Conservation (phyloP, 2,888 invertebrate species). For the Nomada fucata region DNA sequence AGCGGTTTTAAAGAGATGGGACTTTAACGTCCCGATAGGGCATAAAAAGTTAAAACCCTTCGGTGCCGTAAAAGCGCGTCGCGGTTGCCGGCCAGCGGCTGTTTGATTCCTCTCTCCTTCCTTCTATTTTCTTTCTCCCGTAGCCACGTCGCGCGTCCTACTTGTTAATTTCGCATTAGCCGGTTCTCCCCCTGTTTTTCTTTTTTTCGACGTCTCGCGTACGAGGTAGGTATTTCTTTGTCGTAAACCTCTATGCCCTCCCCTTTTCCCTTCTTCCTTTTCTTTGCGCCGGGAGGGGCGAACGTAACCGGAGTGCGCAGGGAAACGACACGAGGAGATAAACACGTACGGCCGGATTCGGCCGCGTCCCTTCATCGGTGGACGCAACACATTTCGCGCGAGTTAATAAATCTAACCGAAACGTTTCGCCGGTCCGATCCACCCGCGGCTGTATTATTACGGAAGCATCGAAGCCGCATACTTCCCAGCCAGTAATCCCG, state of each 20-base stretch:
- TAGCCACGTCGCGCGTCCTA: conserved; percentile 17
- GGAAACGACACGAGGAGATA: neutral
- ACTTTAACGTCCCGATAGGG: conserved; percentile 69
- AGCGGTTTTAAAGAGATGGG: conserved; percentile 67
- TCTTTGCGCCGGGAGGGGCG: too few species aligned
- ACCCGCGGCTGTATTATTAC: conserved; percentile 63
- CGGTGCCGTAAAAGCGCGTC: conserved; percentile 67
- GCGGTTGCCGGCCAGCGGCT: conserved; percentile 58
- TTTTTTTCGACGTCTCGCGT: neutral
- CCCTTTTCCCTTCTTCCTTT: neutral
- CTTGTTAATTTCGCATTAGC: conserved; percentile 61
- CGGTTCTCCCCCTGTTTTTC: neutral
- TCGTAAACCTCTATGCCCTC: neutral
- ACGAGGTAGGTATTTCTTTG: neutral
- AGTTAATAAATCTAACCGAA: conserved; percentile 51
- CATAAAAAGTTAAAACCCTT: conserved; percentile 65
- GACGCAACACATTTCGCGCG: conserved; percentile 11
- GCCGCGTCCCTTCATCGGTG: neutral
- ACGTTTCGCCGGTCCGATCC: conserved; percentile 42
- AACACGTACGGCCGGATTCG: neutral
- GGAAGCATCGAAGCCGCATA: conserved; percentile 60
- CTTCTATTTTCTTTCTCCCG: conserved; percentile 23
- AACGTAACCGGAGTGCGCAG: too few species aligned
- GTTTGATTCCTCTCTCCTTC: conserved; percentile 31
- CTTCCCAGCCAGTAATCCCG: conserved; percentile 68